phyloP scores from a whole-genome alignment of 2,797 vertebrate species.

The Holocentrus rufus region DNA sequence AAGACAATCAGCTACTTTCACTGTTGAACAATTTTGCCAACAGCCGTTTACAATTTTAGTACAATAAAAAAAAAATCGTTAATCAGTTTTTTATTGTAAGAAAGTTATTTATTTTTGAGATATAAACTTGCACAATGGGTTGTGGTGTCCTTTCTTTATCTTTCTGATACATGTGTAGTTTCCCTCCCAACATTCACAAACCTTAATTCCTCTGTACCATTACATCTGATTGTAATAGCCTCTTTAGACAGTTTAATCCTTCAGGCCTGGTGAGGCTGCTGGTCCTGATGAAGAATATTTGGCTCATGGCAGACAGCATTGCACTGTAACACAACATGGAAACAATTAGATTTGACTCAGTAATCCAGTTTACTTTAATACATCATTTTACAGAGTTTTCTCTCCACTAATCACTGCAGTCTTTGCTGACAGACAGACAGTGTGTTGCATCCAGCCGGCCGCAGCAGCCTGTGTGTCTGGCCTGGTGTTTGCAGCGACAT shows the following conservation, averaged over 20 bases:
- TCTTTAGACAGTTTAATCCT: slow-evolving; percentile 31
- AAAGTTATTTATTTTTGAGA: too few species aligned
- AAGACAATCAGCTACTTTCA: slow-evolving; percentile 5
- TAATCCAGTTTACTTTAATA: slow-evolving; percentile 16
- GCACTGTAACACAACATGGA: slow-evolving; percentile 21
- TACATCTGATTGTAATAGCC: slow-evolving; percentile 50
- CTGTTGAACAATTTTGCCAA: background rate
- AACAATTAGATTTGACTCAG: slow-evolving; percentile 52
- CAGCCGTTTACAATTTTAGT: too few species aligned
- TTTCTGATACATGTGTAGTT: background rate
- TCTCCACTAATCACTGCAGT: background rate
- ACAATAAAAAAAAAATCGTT: too few species aligned
- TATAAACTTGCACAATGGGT: background rate
- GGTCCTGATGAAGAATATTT: background rate
- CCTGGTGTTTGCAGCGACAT: slow-evolving; percentile 1
- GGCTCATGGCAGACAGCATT: background rate
- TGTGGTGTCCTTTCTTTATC: background rate
- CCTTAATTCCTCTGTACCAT: slow-evolving; percentile 31
- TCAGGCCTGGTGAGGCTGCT: slow-evolving; percentile 5
- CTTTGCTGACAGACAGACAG: background rate
- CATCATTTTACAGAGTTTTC: slow-evolving; percentile 14
- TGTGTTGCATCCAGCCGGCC: background rate
- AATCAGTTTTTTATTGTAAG: too few species aligned
- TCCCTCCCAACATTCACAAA: slow-evolving; percentile 18
- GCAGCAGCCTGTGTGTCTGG: slow-evolving; percentile 20